A percentile compares a stretch with the other conserved stretches of the same genome.
Conservation (phyloP, 2,113 vertebrate genomes). For the Anas platyrhynchos region DNA sequence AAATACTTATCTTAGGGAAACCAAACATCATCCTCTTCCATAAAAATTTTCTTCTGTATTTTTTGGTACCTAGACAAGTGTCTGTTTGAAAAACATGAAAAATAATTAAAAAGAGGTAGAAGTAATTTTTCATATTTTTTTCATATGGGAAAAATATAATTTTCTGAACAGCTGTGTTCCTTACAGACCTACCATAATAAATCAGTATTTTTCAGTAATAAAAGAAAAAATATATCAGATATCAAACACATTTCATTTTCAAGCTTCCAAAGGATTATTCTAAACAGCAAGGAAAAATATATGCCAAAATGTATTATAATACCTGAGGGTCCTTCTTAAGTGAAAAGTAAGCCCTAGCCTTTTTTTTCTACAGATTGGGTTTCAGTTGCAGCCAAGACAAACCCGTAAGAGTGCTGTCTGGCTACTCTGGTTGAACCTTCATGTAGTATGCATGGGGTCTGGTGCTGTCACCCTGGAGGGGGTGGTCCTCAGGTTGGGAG, state of each 20-base stretch:
- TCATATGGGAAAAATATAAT: background rate
- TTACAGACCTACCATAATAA: background rate
- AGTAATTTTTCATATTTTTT: background rate
- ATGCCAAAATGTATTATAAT: background rate
- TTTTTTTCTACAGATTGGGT: background rate
- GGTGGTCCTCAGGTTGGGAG: background rate
- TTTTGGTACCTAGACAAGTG: background rate
- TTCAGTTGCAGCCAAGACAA: background rate
- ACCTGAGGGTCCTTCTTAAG: background rate
- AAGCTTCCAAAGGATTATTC: conserved; percentile 12
- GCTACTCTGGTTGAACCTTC: background rate
- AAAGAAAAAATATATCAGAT: background rate
- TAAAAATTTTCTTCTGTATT: background rate
- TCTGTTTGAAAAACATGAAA: background rate
- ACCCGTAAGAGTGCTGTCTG: background rate
- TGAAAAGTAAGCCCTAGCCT: background rate
- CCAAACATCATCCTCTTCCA: background rate
- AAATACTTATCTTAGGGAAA: background rate
- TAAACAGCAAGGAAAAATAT: background rate
- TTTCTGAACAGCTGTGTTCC: background rate
- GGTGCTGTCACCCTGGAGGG: background rate
- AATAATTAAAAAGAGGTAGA: background rate
- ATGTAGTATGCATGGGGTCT: rapidly evolving
- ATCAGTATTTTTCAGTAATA: conserved; percentile 1
- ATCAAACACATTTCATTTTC: conserved; percentile 12